phyloP scores from a whole-genome alignment of 2,113 vertebrate genomes.

The Laticauda colubrina region DNA sequence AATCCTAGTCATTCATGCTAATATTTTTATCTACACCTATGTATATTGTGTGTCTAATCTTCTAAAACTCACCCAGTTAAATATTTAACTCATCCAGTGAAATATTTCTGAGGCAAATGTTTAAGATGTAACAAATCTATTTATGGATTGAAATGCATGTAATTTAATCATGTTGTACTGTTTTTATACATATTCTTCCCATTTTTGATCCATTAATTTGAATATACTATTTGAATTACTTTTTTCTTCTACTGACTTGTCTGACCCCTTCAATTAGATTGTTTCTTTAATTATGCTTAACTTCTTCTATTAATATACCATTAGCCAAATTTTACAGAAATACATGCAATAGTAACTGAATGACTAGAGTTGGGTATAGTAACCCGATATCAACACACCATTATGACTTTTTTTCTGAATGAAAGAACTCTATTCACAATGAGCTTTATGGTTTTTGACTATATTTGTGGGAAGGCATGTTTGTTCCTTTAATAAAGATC shows the following conservation, averaged over 20 bases:
- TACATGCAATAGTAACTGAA: too few relatives aligned
- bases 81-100: background rate
- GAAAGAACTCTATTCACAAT: background rate
- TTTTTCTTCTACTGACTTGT: background rate
- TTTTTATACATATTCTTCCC: background rate
- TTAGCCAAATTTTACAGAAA: background rate
- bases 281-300: background rate
- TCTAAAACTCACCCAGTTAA: background rate
- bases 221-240: background rate
- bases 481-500: slow-evolving; percentile 18
- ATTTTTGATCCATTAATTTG: background rate
- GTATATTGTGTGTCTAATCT: background rate
- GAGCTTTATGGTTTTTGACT: background rate
- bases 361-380: background rate
- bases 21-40: background rate
- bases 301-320: background rate
- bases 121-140: background rate
- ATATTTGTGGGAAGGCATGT: background rate
- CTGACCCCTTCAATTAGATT: background rate
- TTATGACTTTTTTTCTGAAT: background rate
- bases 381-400: background rate
- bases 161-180: background rate
- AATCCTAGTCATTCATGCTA: background rate
- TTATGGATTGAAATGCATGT: background rate
- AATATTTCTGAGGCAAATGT: background rate